These are phyloP conservation scores for Paratrypauchen microcephalus DNA, from an alignment of 2,797 vertebrate genomes.

Conservation along the genomic window DNA sequence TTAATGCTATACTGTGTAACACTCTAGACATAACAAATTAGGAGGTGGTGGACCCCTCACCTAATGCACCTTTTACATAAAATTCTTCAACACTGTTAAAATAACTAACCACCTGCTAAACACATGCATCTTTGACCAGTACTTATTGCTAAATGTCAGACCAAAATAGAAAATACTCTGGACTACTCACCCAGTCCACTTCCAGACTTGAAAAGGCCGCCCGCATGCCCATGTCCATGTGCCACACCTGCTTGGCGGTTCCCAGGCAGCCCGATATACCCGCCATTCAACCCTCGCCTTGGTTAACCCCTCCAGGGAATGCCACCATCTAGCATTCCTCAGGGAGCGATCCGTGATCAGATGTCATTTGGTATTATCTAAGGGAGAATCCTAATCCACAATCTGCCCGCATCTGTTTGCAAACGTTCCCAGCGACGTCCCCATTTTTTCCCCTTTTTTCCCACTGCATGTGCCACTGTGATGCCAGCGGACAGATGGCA, in stretches of 20 bases:
- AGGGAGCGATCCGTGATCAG: constrained; percentile 72
- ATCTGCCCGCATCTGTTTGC: constrained; percentile 78
- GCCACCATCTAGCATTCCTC: constrained; percentile 69
- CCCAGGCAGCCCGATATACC: constrained; percentile 70
- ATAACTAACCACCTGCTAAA: constrained; percentile 16
- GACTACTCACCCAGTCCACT: constrained; percentile 31
- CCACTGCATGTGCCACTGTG: constrained; percentile 63
- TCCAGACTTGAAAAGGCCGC: constrained; percentile 26
- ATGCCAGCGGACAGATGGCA: constrained; percentile 77
- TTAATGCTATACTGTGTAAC: too few relatives aligned
- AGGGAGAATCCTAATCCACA: constrained; percentile 78
- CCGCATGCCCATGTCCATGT: neutral
- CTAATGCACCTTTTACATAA: neutral
- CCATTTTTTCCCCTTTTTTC: constrained; percentile 27
- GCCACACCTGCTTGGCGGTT: constrained; percentile 76
- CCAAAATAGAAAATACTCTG: constrained; percentile 37
- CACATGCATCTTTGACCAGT: constrained; percentile 11
- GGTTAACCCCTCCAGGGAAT: constrained; percentile 76
- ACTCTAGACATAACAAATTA: too few relatives aligned
- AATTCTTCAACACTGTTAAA: neutral
- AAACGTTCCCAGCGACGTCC: constrained; percentile 61
- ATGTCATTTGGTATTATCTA: constrained; percentile 81
- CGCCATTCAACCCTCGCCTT: constrained; percentile 73
- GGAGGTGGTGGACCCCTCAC: too few relatives aligned
- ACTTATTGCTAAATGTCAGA: constrained; percentile 36